Base-by-base conservation (phyloP, 2,797 vertebrate genomes). In the Scolopax bukidnonensis region DNA sequence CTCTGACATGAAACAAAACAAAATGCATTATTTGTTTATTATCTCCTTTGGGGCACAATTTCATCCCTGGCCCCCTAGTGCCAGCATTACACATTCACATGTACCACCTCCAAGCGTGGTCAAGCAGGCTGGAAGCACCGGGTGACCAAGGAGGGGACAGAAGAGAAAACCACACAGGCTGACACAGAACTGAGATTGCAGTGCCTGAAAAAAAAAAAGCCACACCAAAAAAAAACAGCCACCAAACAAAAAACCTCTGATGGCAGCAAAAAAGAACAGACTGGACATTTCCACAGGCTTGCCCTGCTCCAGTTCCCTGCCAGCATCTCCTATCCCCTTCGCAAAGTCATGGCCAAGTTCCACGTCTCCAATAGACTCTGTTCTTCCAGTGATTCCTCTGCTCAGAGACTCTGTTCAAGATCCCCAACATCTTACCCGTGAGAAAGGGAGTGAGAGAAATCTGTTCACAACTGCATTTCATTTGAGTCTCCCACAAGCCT, bases 61-160 rank as follows among this genome's bases (percentile, higher is more conserved):
- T 59, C 33, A 14, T 2, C 10, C n/a, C 50, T 17, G 13, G 8
- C 36, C 27, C 47, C 21, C 10, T 2, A 23, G 16, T 1, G 75
- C 77, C 4, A 3, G 14, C 4, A 21, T 82, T 32, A 20, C 56
- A 41, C 13, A 1, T 30, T 69, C 41, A 21, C 40, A 45, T 3
- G 0, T 47, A 17, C n/a, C 69, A 67, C 38, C 25, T 9, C 48
- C 10, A 3, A 14, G 50, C 25, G 9, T 0, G 3, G 50, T 43
- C 57, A 40, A 81, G 41, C 1, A 1, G 41, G 47, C 57, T 56
- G 59, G 25, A 54, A 57, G 56, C 18, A n/a, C 51, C 4, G 8
- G 36, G 14, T 9, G 30, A 64, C 3, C 0, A 0, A n/a, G 60
- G 36, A 77, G 7, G 17, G n/a, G 54, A 84, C 0, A 0, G 53